Conservation (phyloP, 2,113 vertebrate genomes). For the Tringa solitaria region DNA sequence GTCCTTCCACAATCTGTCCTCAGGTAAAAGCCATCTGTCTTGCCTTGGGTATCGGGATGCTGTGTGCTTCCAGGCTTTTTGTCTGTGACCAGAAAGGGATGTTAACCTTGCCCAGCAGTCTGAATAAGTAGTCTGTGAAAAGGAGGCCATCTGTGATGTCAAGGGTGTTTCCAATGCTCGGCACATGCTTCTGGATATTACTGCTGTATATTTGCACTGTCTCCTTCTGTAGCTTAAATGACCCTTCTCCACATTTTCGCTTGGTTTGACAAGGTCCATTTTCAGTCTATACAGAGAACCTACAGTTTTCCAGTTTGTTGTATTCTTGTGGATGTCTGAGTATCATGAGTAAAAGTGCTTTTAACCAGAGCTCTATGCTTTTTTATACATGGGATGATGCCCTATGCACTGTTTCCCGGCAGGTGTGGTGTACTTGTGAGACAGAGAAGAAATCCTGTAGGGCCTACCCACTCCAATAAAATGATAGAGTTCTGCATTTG, state of each 20-base stretch:
- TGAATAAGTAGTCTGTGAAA: not conserved
- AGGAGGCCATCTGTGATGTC: not conserved
- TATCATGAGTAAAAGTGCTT: not conserved
- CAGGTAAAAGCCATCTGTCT: not conserved
- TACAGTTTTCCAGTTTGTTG: not conserved
- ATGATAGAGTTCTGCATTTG: fast-evolving
- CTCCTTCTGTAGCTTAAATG: not conserved
- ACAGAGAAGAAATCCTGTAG: not conserved
- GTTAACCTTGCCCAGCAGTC: not conserved
- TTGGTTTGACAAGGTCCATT: not conserved
- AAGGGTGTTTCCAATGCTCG: not conserved
- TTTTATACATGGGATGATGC: not conserved
- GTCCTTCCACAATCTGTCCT: not conserved
- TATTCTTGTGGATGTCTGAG: not conserved
- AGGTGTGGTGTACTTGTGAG: not conserved
- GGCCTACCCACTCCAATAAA: not conserved
- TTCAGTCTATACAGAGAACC: not conserved
- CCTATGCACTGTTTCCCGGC: not conserved
- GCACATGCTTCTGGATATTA: not conserved
- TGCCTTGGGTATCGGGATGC: not conserved
- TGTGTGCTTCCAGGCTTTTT: not conserved
- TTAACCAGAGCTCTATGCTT: not conserved
- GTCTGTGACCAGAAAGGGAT: not conserved
- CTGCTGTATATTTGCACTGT: not conserved
- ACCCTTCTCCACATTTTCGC: fast-evolving